Evolutionary conservation across 2,113 vertebrate genomes (phyloP).

Genomic region (Pangasianodon gigas): DNA sequence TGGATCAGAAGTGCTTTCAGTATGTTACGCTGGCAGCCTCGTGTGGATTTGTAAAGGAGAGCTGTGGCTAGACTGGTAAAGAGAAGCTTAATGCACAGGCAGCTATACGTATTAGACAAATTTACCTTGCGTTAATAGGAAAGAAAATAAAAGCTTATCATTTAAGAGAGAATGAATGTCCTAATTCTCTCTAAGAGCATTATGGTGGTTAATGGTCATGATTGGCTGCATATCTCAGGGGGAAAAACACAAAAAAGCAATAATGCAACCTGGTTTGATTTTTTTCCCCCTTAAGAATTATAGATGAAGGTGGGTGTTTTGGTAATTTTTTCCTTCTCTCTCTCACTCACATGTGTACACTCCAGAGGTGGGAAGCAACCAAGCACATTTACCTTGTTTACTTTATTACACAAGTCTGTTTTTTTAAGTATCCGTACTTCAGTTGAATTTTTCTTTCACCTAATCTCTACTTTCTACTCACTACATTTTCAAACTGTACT

Average conservation of each 20-base stretch:
- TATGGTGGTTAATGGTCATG: not conserved
- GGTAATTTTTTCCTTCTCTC: not conserved
- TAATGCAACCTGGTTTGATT: not conserved
- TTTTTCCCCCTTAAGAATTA: not conserved
- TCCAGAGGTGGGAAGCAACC: not conserved
- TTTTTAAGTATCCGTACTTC: not conserved
- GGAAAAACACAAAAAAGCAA: not conserved
- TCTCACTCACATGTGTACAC: not conserved
- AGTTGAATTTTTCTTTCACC: not conserved
- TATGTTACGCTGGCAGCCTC: not conserved
- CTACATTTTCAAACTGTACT: not conserved
- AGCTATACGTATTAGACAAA: not conserved
- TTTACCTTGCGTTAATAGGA: not conserved
- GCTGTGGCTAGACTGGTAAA: not conserved
- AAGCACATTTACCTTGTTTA: not conserved
- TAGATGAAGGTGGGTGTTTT: not conserved
- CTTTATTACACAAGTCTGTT: not conserved
- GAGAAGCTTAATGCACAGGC: not conserved
- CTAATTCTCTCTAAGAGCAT: not conserved
- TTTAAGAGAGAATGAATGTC: constrained; percentile 11
- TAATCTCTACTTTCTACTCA: not conserved
- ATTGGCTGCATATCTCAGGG: not conserved
- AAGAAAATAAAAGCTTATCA: not conserved
- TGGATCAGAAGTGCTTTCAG: not conserved
- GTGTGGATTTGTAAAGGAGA: not conserved